A percentile compares a stretch with the other conserved stretches of the same genome.
Conservation (phyloP, 2,888 invertebrate genomes). For the Coleophora flavipennella region DNA sequence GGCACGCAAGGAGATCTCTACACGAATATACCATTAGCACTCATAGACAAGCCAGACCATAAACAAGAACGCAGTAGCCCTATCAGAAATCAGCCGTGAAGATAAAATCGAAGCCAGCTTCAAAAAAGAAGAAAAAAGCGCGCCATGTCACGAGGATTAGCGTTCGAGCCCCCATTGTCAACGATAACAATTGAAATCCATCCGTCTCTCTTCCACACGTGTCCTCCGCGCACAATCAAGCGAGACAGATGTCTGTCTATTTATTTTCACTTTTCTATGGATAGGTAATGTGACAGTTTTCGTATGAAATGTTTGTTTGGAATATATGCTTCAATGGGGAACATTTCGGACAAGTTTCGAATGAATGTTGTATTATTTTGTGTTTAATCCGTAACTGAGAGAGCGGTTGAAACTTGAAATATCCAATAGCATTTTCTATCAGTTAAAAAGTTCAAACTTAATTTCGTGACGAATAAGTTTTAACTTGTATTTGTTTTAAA, state of each 20-base stretch:
- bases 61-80: slow-evolving; percentile 48
- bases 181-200: slow-evolving; percentile 58
- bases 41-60: slow-evolving; percentile 41
- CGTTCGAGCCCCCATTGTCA: slow-evolving; percentile 51
- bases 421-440: too few relatives aligned
- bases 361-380: slow-evolving; percentile 53
- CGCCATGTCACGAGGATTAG: slow-evolving; percentile 66
- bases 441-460: too few relatives aligned
- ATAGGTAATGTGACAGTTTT: slow-evolving; percentile 64
- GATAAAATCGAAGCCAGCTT: slow-evolving; percentile 39
- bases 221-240: slow-evolving; percentile 20
- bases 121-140: slow-evolving; percentile 41
- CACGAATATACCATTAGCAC: slow-evolving; percentile 62
- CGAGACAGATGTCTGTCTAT: slow-evolving; percentile 47
- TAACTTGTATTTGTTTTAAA: not conserved
- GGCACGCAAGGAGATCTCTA: slow-evolving; percentile 49
- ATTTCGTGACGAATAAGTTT: too few relatives aligned
- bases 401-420: slow-evolving; percentile 23
- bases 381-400: slow-evolving; percentile 55
- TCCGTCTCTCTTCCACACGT: slow-evolving; percentile 42
- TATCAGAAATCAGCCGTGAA: slow-evolving; percentile 53
- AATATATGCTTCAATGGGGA: slow-evolving; percentile 44
- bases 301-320: slow-evolving; percentile 67
- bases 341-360: slow-evolving; percentile 37
- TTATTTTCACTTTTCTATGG: slow-evolving; percentile 65